Evolutionary conservation across 1,140 invertebrate species (phyloP), one percentile per base, ranked within the genome.

Genomic region (Anoplolepis gracilipes): DNA sequence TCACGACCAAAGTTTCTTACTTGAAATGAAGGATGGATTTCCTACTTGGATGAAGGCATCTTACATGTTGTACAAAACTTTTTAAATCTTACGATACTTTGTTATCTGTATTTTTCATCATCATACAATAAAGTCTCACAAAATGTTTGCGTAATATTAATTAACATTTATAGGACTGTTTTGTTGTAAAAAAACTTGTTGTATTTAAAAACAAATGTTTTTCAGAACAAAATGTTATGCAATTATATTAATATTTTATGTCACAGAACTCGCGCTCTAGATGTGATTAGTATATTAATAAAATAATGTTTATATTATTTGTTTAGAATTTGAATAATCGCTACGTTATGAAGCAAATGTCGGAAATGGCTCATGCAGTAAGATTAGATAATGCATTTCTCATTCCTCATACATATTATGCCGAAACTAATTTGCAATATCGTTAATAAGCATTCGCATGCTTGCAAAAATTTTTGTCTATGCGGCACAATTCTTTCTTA

Each of bases 311-410:
- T 42, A 25, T 78, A 87, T 86, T 53, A 65, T 72, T 72, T 57
- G 67, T 59, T 81, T 11, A 28, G 19, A 64, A 46, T 81, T 25
- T 13, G 49, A 16, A 42, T 85, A 87, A 73, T 70, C 53, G 84
- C 55, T 30, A 79, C 57, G 46, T 70, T 75, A 61, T 67, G 46
- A 90, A 90, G 84, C 88, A 73, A 88, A 57, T 62, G 36, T 84
- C 76, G 85, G 25, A 88, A 86, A 77, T 92, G 59, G 79, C 30
- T 85, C 84, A 87, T 89, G 82, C 87, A 91, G 67, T 77, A 86
- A 88, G 13, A 25, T 70, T 81, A 55, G 70, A 88, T 73, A 79
- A 87, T 65, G 75, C 75, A 46, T 59, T 46, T 73, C 49, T 65
- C 81, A 42, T 88, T 85, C 57, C 65, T 53, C 69, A 19, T 55